Conservation (phyloP, 2,113 vertebrate genomes). For the Ceyx cyanopectus region DNA sequence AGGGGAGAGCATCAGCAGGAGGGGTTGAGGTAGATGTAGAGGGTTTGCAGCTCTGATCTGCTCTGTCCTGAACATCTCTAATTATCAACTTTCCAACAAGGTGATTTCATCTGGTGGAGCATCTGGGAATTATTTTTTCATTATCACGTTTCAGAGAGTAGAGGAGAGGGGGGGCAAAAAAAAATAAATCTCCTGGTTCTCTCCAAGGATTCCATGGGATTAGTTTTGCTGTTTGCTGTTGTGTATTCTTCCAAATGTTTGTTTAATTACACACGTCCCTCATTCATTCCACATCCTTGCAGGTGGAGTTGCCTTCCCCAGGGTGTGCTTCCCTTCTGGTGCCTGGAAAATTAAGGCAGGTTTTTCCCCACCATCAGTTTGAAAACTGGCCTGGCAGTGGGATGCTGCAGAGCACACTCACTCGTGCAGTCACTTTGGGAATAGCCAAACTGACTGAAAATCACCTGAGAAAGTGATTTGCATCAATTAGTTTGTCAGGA, state of each 20-base stretch:
- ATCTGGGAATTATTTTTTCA: conserved; percentile 52
- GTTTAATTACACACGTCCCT: neutral
- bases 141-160: conserved; percentile 19
- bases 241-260: neutral
- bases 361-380: neutral
- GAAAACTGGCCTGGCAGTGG: neutral
- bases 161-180: neutral
- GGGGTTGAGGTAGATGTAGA: neutral
- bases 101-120: conserved; percentile 44
- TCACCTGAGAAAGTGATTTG: neutral
- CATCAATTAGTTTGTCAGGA: neutral
- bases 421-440: neutral
- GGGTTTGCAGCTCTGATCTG: neutral
- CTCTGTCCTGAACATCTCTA: neutral
- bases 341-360: neutral
- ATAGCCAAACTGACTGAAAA: neutral
- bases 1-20: neutral
- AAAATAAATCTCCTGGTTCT: neutral
- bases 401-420: neutral
- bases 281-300: neutral
- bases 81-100: conserved; percentile 54
- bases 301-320: neutral
- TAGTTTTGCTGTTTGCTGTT: conserved; percentile 42
- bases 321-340: neutral
- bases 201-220: conserved; percentile 20